Evolutionary conservation across 1,140 invertebrate species (phyloP), one percentile per base, ranked within the genome.

Genomic region (Lucilia sericata): DNA sequence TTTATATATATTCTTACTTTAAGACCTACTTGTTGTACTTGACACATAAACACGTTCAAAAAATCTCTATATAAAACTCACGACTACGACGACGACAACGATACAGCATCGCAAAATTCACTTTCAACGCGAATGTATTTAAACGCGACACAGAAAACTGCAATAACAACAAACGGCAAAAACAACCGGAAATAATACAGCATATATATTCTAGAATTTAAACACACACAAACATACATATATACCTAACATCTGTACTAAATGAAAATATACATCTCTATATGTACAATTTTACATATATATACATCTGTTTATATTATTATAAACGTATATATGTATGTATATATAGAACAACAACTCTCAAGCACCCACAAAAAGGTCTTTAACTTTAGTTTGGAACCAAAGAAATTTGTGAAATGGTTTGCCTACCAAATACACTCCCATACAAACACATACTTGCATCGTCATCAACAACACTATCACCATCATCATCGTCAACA

Each of bases 11-110:
- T 80, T 80, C 76, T 80, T 80, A 80, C 76, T 80, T 80, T 80
- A 80, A 80, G 76, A 80, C 76, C 76, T 80, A 80, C 76, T 80
- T 80, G 76, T 80, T 80, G 76, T 80, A 80, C 76, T 80, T 80
- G 76, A 80, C 76, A 80, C 42, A 80, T 80, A 80, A 80, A 80
- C 76, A 80, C 76, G 76, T 80, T 49, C 25, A 30, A 30, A 30
- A 80, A 49, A 51, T 80, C 34, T 80, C 42, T 80, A 80, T 47
- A 49, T 49, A 51, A 65, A 70, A 74, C 51, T 82, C 55, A 36
- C 19, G 65, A 70, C 55, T 19, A 70, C 36, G 51, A 70, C 30
- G 25, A 82, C 55, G 55, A 82, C 65, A 21, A 81, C 42, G 12
- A 82, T n/a, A 60, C 76, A 80, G 25, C 76, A 80, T 80, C 76